Conservation (phyloP, 2,113 vertebrate species). For the Taxidea taxus region DNA sequence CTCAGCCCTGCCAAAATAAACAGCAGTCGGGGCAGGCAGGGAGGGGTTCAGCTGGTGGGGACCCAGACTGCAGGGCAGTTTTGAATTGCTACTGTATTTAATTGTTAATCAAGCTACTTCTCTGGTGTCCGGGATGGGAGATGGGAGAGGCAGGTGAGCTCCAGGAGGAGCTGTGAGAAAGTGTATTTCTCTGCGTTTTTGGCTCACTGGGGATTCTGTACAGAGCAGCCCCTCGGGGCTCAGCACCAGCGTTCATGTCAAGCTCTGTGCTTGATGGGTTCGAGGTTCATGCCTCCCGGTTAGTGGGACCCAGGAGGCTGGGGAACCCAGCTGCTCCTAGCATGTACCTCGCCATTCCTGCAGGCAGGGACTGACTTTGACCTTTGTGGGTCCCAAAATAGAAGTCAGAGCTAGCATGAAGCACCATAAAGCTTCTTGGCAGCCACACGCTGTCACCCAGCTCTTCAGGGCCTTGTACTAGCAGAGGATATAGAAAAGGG, state of each 20-base stretch:
- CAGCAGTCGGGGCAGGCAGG: background rate
- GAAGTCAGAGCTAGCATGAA: conserved; percentile 14
- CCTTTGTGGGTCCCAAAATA: conserved; percentile 75
- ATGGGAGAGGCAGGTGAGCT: background rate
- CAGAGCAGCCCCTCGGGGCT: conserved; percentile 29
- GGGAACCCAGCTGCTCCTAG: conserved; percentile 74
- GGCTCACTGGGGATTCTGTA: conserved; percentile 25
- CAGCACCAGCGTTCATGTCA: conserved; percentile 56
- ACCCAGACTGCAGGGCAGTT: background rate
- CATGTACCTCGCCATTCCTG: background rate
- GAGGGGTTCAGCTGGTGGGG: background rate
- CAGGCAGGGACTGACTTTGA: conserved; percentile 66
- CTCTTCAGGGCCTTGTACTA: background rate
- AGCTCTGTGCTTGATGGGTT: conserved; percentile 32
- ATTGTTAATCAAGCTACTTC: background rate
- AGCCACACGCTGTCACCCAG: background rate
- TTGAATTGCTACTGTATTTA: background rate
- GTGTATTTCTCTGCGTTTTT: background rate
- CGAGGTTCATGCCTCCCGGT: background rate
- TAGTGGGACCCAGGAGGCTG: conserved; percentile 73
- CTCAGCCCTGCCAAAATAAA: background rate
- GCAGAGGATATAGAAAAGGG: background rate
- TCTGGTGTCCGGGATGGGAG: background rate
- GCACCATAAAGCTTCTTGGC: conserved; percentile 69
- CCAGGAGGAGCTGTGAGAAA: background rate